phyloP scores from a whole-genome alignment of 2,888 invertebrate genomes.

The Linnaemya vulpina region DNA sequence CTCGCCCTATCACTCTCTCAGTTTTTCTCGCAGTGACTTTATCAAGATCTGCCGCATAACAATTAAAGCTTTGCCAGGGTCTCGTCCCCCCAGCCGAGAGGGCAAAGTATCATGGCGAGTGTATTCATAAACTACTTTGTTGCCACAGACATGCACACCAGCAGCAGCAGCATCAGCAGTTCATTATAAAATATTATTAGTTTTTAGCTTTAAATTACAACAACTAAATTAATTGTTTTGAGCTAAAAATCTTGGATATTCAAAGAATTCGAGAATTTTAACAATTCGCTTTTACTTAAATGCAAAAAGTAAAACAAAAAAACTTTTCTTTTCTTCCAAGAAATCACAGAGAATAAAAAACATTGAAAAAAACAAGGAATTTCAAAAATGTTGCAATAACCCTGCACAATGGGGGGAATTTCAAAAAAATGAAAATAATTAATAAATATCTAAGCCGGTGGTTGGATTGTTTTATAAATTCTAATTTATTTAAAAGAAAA shows the following conservation, averaged over 20 bases:
- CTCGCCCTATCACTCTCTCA: too few species aligned
- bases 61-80: slow-evolving; percentile 4
- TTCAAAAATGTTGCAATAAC: neutral
- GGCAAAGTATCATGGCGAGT: slow-evolving; percentile 16
- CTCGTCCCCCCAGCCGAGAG: neutral
- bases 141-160: slow-evolving; percentile 1
- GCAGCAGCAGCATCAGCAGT: neutral
- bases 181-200: neutral
- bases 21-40: neutral
- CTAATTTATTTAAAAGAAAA: too few species aligned
- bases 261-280: neutral
- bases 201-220: neutral
- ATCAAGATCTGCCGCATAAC: neutral
- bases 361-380: neutral
- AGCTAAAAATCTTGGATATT: neutral
- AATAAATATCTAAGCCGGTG: too few species aligned
- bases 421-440: too few species aligned
- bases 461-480: too few species aligned
- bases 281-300: neutral
- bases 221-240: neutral
- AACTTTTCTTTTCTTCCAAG: neutral
- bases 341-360: neutral
- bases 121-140: neutral
- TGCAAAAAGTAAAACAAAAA: neutral
- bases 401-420: too few species aligned